Evolutionary conservation across 1,140 invertebrate species (phyloP).

Genomic region (Triops cancriformis): DNA sequence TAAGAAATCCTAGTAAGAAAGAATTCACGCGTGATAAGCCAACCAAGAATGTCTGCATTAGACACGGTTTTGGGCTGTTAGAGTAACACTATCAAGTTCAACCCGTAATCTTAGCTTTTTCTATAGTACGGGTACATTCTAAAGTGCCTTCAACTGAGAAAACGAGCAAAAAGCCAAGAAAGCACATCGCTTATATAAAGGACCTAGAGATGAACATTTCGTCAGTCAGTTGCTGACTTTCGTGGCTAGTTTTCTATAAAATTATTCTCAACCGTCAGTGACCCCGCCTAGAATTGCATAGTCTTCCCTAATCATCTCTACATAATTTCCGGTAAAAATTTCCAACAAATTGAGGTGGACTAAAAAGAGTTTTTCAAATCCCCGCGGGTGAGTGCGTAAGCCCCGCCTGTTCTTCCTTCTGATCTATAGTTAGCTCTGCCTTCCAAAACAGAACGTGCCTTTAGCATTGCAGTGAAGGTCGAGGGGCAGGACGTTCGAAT

Average conservation of each 20-base stretch:
- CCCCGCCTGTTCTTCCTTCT: too few species aligned
- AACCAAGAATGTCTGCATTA: neutral
- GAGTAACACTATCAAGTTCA: neutral
- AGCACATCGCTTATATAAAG: neutral
- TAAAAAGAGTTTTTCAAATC: too few species aligned
- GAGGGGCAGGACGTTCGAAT: slow-evolving; percentile 9
- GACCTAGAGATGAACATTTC: neutral
- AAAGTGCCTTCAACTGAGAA: neutral
- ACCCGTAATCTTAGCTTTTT: neutral
- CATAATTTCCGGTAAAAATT: too few species aligned
- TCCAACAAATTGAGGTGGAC: too few species aligned
- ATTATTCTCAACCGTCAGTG: neutral
- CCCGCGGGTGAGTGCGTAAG: too few species aligned
- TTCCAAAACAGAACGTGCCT: neutral
- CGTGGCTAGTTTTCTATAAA: neutral
- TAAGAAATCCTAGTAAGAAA: neutral
- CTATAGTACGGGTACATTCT: neutral
- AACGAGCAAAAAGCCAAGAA: neutral
- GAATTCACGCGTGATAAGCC: neutral
- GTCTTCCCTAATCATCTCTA: too few species aligned
- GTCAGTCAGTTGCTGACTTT: neutral
- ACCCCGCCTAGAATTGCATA: too few species aligned
- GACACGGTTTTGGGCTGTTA: neutral
- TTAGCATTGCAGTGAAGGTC: neutral
- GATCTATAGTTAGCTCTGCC: too few species aligned